These are phyloP conservation scores for Ennomos quercinarius DNA, from an alignment of 2,888 invertebrate species.

Conservation along the genomic window DNA sequence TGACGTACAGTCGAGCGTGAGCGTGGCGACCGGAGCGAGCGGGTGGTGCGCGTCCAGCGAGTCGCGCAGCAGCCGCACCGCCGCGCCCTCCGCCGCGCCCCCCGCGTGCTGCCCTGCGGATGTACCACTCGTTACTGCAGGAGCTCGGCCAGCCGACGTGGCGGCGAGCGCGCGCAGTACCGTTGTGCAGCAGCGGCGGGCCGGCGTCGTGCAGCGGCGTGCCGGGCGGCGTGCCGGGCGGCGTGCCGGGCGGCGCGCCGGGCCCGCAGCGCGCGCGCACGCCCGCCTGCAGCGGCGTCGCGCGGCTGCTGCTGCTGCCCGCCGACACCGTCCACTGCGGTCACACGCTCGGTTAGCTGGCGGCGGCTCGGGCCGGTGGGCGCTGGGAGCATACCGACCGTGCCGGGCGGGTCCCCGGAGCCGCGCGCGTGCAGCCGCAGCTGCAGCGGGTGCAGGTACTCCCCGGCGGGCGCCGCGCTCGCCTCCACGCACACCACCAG, in stretches of 20 bases:
- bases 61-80: slow-evolving; percentile 53
- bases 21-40: slow-evolving; percentile 64
- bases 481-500: slow-evolving; percentile 76
- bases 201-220: not conserved
- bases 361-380: no score
- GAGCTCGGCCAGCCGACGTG: no score
- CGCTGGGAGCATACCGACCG: no score
- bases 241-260: slow-evolving; percentile 37
- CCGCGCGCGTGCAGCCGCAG: slow-evolving; percentile 68
- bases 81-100: slow-evolving; percentile 33
- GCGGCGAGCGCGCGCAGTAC: no score
- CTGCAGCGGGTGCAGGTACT: slow-evolving; percentile 66
- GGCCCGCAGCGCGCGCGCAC: slow-evolving; percentile 51
- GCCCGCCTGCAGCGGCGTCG: slow-evolving; percentile 55
- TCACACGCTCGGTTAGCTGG: no score
- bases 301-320: slow-evolving; percentile 59
- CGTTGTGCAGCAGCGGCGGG: slow-evolving; percentile 20
- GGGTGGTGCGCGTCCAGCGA: slow-evolving; percentile 55
- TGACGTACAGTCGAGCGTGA: slow-evolving; percentile 90
- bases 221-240: slow-evolving; percentile 28
- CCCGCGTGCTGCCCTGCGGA: not conserved
- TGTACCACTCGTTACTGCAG: no score
- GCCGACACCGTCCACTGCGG: not conserved
- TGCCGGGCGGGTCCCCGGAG: slow-evolving; percentile 58
- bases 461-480: slow-evolving; percentile 60